phyloP scores from a whole-genome alignment of 2,888 invertebrate species.

The Meiosimyza decipiens region DNA sequence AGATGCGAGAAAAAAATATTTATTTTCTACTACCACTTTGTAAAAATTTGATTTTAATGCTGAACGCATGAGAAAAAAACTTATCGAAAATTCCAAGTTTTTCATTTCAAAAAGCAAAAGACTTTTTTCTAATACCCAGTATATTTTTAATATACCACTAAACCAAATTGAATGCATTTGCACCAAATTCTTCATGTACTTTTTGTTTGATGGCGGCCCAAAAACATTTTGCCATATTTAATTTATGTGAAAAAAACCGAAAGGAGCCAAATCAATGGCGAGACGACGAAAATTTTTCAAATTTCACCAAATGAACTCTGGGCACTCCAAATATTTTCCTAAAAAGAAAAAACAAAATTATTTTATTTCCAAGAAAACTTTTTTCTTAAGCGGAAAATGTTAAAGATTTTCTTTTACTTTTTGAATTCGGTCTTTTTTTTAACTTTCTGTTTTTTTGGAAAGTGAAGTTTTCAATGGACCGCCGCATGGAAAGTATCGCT shows the following conservation, averaged over 20 bases:
- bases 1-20: too few species aligned
- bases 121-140: too few species aligned
- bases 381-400: too few species aligned
- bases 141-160: too few species aligned
- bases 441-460: slow-evolving; percentile 48
- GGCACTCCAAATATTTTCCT: slow-evolving; percentile 14
- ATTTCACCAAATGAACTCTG: slow-evolving; percentile 27
- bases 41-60: too few species aligned
- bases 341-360: background rate
- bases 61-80: too few species aligned
- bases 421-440: slow-evolving; percentile 13
- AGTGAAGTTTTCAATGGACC: slow-evolving; percentile 46
- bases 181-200: too few species aligned
- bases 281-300: slow-evolving; percentile 8
- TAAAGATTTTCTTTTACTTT: slow-evolving; percentile 7
- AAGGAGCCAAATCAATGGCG: background rate
- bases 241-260: slow-evolving; percentile 3
- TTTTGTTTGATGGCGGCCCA: too few species aligned
- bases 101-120: too few species aligned
- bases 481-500: slow-evolving; percentile 25
- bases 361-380: background rate
- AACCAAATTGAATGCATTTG: too few species aligned
- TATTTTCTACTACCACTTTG: too few species aligned
- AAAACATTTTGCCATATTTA: background rate
- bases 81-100: too few species aligned